phyloP scores from a whole-genome alignment of 2,888 invertebrate genomes.

The Xylocampa areola region DNA sequence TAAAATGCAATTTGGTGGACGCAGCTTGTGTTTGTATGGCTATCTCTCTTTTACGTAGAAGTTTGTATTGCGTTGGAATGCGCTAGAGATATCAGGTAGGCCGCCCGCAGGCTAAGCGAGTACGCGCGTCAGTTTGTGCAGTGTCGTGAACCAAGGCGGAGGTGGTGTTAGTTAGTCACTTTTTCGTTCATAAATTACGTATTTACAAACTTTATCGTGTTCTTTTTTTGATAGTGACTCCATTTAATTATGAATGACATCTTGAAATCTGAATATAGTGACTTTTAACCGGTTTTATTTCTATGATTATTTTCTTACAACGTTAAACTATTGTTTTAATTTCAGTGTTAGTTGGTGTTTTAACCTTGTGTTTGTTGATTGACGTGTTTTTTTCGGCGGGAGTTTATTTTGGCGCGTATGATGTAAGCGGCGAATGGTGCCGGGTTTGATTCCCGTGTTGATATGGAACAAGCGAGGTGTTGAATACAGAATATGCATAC shows the following conservation, averaged over 20 bases:
- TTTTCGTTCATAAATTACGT: conserved; percentile 72
- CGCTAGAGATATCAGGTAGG: conserved; percentile 72
- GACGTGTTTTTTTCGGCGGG: conserved; percentile 78
- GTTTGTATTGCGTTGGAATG: conserved; percentile 64
- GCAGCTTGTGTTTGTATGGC: conserved; percentile 58
- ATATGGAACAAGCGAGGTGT: conserved; percentile 69
- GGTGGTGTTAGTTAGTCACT: conserved; percentile 59
- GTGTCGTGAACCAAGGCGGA: conserved; percentile 66
- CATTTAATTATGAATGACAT: conserved; percentile 54
- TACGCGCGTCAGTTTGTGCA: conserved; percentile 70
- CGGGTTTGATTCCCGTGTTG: conserved; percentile 79
- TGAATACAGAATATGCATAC: conserved; percentile 80
- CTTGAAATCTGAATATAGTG: conserved; percentile 41
- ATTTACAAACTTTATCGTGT: conserved; percentile 86
- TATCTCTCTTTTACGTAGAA: conserved; percentile 66
- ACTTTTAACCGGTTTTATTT: conserved; percentile 40
- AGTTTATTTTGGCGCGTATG: conserved; percentile 85
- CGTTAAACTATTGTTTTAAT: conserved; percentile 63
- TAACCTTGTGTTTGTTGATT: conserved; percentile 86
- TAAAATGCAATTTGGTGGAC: conserved; percentile 60
- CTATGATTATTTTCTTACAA: conserved; percentile 33
- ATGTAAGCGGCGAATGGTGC: conserved; percentile 80
- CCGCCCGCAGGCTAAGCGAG: conserved; percentile 39
- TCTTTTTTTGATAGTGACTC: conserved; percentile 76
- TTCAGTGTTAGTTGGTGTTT: conserved; percentile 76